Base-by-base conservation (phyloP, 2,888 invertebrate species). In the Shargacucullia verbasci region DNA sequence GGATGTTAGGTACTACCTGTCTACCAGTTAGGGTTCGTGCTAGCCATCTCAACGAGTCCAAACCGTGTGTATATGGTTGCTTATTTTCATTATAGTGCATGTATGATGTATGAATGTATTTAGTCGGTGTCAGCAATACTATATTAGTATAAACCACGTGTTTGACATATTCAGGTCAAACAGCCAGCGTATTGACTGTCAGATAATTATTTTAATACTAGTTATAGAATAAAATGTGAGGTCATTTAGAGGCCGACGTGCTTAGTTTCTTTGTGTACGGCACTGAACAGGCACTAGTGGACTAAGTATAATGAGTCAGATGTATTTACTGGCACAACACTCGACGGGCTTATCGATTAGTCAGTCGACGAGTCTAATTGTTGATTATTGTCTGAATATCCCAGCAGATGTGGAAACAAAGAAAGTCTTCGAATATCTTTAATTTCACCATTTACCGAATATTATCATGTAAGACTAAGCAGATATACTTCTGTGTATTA, bases 91-190 rank as follows among this genome's bases (percentile, higher is more conserved):
- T n/a, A n/a, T n/a, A n/a, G 20, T 20, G 20, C 20, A 20, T 20
- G 20, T 20, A 20, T 20, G 20, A 20, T 9, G 35, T 25, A 45
- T 34, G 13, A 14, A 7, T 31, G 3, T 14, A 29, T 25, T 6
- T 38, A 20, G 38, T 20, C 29, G 33, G 12, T 15, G 10, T 47
- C 13, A 35, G 27, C n/a, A 34, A 33, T 55, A 6, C 14, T 47
- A 25, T 37, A 55, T 37, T 13, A 38, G 34, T 13, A 47, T 33
- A 11, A 50, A 6, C 39, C 39, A 35, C 46, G 50, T 38, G 33
- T 50, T 44, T 44, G 63, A 69, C 50, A 56, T 56, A 62, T 62
- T 56, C 47, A 48, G 66, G 66, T 62, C 66, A 56, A 38, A 34
- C 25, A 37, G 29, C 44, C 38, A 37, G 43, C 33, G 9, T 40